A percentile compares a stretch with the other conserved stretches of the same genome.
phyloP scores from a whole-genome alignment of 2,888 invertebrate species.

The Drosophila merina region DNA sequence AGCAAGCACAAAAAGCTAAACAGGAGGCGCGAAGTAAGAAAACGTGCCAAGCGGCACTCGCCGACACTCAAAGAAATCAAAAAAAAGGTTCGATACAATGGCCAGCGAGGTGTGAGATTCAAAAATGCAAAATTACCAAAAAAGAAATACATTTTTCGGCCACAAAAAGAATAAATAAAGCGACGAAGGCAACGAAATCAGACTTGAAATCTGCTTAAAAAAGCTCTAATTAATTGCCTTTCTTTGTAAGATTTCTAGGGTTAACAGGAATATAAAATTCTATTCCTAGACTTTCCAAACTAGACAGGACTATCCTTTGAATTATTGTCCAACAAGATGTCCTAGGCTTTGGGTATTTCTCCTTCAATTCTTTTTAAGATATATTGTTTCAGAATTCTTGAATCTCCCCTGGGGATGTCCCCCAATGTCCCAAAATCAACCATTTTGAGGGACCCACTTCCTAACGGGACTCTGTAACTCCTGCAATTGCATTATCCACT shows the following conservation, averaged over 20 bases:
- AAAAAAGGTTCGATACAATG: conserved; percentile 17
- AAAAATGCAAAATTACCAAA: conserved; percentile 35
- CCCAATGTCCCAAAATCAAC: conserved; percentile 3
- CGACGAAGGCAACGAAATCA: not conserved
- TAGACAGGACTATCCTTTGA: too few relatives aligned
- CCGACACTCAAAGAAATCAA: conserved; percentile 48
- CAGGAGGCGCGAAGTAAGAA: conserved; percentile 55
- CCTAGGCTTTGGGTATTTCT: not conserved
- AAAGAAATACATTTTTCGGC: conserved; percentile 11
- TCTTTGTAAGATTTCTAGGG: too few relatives aligned
- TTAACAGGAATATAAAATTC: too few relatives aligned
- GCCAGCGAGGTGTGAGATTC: conserved; percentile 13
- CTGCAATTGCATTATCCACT: conserved; percentile 48
- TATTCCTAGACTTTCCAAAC: too few relatives aligned
- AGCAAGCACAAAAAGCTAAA: conserved; percentile 32
- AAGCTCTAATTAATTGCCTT: too few relatives aligned
- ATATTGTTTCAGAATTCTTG: not conserved
- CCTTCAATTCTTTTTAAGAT: not conserved
- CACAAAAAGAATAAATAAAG: not conserved
- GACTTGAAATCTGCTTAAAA: not conserved
- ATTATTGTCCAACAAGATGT: not conserved
- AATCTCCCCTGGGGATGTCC: not conserved
- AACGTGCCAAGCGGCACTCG: conserved; percentile 53
- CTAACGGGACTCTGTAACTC: conserved; percentile 8
- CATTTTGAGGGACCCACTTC: conserved; percentile 16